phyloP scores from a whole-genome alignment of 2,113 vertebrate genomes.

The Oceanodroma tethys region DNA sequence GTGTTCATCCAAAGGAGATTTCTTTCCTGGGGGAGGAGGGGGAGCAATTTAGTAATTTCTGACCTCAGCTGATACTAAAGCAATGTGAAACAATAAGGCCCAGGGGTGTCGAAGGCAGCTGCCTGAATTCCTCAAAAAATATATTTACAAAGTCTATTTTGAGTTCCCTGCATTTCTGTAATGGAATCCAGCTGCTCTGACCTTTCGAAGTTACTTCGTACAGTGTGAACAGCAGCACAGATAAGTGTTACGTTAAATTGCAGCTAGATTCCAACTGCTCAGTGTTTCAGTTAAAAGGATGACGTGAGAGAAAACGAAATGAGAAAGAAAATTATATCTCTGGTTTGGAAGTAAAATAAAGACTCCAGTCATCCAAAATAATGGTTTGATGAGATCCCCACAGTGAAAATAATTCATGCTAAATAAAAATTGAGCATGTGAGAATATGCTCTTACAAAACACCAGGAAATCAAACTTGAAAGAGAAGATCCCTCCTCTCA shows the following conservation, averaged over 20 bases:
- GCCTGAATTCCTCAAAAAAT: slow-evolving; percentile 74
- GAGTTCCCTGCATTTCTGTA: slow-evolving; percentile 65
- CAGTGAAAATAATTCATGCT: background rate
- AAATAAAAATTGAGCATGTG: background rate
- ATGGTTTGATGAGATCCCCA: slow-evolving; percentile 14
- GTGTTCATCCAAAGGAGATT: slow-evolving; percentile 65
- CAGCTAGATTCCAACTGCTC: slow-evolving; percentile 61
- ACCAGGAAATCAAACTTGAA: background rate
- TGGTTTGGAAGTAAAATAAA: background rate
- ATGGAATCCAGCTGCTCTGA: slow-evolving; percentile 76
- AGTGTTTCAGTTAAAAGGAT: background rate
- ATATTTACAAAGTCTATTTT: slow-evolving; percentile 69
- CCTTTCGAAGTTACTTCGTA: slow-evolving; percentile 68
- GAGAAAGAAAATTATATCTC: background rate
- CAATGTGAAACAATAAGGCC: slow-evolving; percentile 68
- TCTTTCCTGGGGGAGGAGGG: slow-evolving; percentile 36
- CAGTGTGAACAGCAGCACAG: slow-evolving; percentile 73
- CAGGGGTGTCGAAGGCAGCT: slow-evolving; percentile 64
- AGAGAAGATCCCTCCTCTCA: background rate
- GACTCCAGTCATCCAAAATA: background rate
- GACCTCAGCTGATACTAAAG: slow-evolving; percentile 69
- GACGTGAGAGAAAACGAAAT: background rate
- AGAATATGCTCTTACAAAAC: fast-evolving
- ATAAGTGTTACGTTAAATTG: slow-evolving; percentile 64
- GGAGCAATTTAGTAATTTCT: slow-evolving; percentile 69